A percentile compares a stretch with the other conserved stretches of the same genome.
Conservation (phyloP, 2,888 invertebrate genomes). For the Bombyx huttoni region DNA sequence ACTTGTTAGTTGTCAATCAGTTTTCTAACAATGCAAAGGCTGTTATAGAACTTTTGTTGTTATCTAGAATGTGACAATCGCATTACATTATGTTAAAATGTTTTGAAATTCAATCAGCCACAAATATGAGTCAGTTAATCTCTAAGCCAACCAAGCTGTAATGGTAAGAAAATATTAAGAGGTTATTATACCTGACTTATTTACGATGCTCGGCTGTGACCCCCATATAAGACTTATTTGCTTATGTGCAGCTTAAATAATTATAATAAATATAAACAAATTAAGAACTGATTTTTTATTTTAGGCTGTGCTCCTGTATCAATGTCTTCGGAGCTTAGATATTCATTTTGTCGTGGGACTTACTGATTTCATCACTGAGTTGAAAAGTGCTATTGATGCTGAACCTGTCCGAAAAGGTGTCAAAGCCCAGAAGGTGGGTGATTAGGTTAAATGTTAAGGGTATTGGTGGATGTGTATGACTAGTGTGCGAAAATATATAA, state of each 20-base stretch:
- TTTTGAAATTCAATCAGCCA: too few relatives aligned
- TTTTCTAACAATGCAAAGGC: too few relatives aligned
- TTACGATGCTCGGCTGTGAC: too few relatives aligned
- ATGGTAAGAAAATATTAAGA: too few relatives aligned
- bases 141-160: too few relatives aligned
- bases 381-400: slow-evolving; percentile 82
- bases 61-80: too few relatives aligned
- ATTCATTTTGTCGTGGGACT: slow-evolving; percentile 83
- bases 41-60: too few relatives aligned
- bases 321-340: slow-evolving; percentile 82
- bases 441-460: not conserved
- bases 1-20: too few relatives aligned
- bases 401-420: slow-evolving; percentile 85
- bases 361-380: slow-evolving; percentile 82
- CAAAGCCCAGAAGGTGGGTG: slow-evolving; percentile 87
- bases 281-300: slow-evolving; percentile 5
- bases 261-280: not conserved
- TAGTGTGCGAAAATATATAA: not conserved
- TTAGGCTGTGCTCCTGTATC: slow-evolving; percentile 85
- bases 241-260: not conserved
- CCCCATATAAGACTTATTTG: too few relatives aligned
- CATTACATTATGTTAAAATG: too few relatives aligned
- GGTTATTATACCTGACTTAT: too few relatives aligned
- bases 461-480: slow-evolving; percentile 5
- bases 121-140: too few relatives aligned